Percentiles rank a stretch among this genome's conserved stretches.
Conservation (phyloP, 1,140 invertebrate species). For the Drosophila cardini region DNA sequence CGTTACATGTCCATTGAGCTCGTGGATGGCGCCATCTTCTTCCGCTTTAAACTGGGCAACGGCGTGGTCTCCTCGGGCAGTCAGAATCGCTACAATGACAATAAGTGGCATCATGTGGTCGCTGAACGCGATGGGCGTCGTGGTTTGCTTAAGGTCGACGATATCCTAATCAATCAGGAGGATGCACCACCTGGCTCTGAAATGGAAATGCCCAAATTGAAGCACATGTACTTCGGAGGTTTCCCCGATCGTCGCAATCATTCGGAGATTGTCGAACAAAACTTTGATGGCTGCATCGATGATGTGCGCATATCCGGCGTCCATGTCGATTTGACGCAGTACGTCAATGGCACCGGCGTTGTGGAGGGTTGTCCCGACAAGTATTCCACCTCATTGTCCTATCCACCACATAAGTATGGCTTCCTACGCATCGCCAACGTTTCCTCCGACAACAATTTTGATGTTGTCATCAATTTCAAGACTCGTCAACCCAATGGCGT, state of each 20-base stretch:
- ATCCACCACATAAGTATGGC: constrained; percentile 86
- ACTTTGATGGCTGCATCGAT: constrained; percentile 97
- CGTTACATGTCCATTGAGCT: constrained; percentile 95
- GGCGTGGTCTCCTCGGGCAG: constrained; percentile 87
- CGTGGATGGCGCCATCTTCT: constrained; percentile 90
- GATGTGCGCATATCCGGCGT: constrained; percentile 90
- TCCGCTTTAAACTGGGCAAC: constrained; percentile 89
- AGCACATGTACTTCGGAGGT: constrained; percentile 95
- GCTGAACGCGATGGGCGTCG: constrained; percentile 88
- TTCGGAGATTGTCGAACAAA: constrained; percentile 88
- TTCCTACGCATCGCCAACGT: constrained; percentile 88
- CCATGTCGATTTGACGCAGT: constrained; percentile 92
- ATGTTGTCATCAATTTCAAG: constrained; percentile 96
- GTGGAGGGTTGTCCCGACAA: constrained; percentile 93
- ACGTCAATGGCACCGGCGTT: constrained; percentile 91
- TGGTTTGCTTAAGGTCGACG: constrained; percentile 90
- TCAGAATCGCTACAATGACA: constrained; percentile 90
- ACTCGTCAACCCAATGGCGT: constrained; percentile 91
- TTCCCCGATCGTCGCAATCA: constrained; percentile 89
- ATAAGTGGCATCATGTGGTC: constrained; percentile 92
- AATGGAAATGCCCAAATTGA: constrained; percentile 86
- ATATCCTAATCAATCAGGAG: constrained; percentile 84
- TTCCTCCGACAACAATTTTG: constrained; percentile 86
- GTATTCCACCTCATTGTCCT: constrained; percentile 76
- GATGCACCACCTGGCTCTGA: constrained; percentile 79